Evolutionary conservation across 2,888 invertebrate species (phyloP), one percentile per base, ranked within the genome.

Genomic region (Deilephila porcellus): DNA sequence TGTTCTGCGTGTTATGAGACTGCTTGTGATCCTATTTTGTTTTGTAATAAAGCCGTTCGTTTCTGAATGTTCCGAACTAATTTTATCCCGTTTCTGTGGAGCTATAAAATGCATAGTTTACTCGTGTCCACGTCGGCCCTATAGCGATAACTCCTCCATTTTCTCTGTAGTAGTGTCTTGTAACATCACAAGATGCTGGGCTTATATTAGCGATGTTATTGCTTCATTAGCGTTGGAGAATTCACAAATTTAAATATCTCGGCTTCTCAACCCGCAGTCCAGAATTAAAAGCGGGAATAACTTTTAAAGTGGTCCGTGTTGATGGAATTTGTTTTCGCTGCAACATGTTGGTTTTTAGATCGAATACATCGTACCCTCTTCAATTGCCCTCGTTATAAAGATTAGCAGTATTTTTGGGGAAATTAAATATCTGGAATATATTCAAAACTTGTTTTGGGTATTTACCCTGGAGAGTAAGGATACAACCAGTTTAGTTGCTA

Each of bases 31-130:
- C 37, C n/a, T 45, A 4, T 67, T 25, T 67, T 45, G 45, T 14
- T 45, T 45, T 45, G 14, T 45, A 67, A 67, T 67, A 67, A 45
- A 14, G 34, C 14, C 37, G 32, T 37, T 64, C 37, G 20, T 37
- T 64, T 60, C 60, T 60, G 60, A 60, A 60, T 29, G 17, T 52
- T 52, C 6, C 20, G 25, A 67, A 67, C 67, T 67, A 67, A 67
- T 72, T 72, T 53, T 72, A 63, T n/a, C 71, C 52, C 71, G 14
- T 25, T 72, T 63, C 72, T 63, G 53, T 72, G 29, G 52, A 63
- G 20, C 62, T 52, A 72, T 53, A 62, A 72, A 63, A 52, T 29
- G 67, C 67, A 67, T 67, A 67, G 67, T 67, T 67, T 67, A 67
- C 67, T 45, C 20, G 20, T 45, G 45, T 45, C 52, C 52, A 25